These are phyloP conservation scores for Lepidostoma basale DNA, from an alignment of 1,140 invertebrate species.

Conservation along the genomic window DNA sequence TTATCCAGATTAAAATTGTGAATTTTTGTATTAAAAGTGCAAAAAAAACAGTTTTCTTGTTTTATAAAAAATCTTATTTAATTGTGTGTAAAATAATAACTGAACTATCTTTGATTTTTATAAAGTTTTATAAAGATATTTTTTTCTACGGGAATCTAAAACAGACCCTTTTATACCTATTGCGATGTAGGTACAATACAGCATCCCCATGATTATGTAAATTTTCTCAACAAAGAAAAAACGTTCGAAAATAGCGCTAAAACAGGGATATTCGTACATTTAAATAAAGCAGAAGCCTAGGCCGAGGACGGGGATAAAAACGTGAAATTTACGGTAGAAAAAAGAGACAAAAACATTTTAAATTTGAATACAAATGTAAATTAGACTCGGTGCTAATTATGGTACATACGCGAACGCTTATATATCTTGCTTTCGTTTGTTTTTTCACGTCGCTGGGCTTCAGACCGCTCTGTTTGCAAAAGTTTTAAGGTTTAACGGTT, in stretches of 20 bases:
- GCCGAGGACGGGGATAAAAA: constrained; percentile 20
- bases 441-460: constrained; percentile 33
- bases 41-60: too few relatives aligned
- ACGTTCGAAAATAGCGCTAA: constrained; percentile 27
- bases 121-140: too few relatives aligned
- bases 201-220: neutral
- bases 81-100: too few relatives aligned
- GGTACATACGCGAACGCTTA: constrained; percentile 45
- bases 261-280: constrained; percentile 42
- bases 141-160: too few relatives aligned
- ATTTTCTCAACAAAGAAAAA: constrained; percentile 13
- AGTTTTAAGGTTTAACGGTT: constrained; percentile 29
- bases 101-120: too few relatives aligned
- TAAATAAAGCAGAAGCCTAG: constrained; percentile 38
- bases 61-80: too few relatives aligned
- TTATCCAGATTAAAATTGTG: too few relatives aligned
- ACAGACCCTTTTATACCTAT: too few relatives aligned
- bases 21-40: too few relatives aligned
- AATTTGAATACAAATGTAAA: constrained; percentile 67
- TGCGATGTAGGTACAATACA: too few relatives aligned
- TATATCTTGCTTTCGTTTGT: constrained; percentile 43
- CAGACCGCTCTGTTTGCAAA: constrained; percentile 26
- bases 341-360: constrained; percentile 56
- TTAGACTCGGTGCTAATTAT: constrained; percentile 63
- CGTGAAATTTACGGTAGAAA: constrained; percentile 51